A percentile compares a stretch with the other conserved stretches of the same genome.
These are phyloP conservation scores for Tragelaphus scriptus DNA, from an alignment of 2,113 vertebrate species.

Conservation along the genomic window DNA sequence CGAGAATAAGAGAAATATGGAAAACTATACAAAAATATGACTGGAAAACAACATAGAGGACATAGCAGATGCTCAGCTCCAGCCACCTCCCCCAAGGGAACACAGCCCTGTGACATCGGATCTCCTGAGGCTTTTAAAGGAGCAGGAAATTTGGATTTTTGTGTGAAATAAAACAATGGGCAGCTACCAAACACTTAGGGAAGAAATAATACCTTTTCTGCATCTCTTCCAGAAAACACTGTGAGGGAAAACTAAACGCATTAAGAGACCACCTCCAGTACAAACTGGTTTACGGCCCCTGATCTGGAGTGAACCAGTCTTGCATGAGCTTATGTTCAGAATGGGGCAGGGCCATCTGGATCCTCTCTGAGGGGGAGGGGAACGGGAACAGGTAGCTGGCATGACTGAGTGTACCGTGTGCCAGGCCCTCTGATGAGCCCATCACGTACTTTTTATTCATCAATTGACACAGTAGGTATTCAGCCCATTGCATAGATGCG, in stretches of 20 bases:
- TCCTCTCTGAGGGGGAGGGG: rapidly evolving
- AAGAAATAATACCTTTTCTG: neutral
- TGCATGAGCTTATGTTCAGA: neutral
- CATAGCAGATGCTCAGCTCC: neutral
- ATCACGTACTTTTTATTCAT: neutral
- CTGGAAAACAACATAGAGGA: too few species aligned
- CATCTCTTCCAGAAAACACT: neutral
- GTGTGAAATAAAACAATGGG: neutral
- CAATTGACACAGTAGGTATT: neutral
- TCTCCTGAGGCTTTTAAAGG: neutral
- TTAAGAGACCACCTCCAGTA: rapidly evolving
- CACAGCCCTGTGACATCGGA: neutral
- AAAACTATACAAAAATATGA: neutral
- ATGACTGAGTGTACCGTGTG: neutral
- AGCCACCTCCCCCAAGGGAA: neutral
- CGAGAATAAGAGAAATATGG: neutral
- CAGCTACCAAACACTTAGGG: neutral
- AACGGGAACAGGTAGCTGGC: neutral
- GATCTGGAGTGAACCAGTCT: rapidly evolving
- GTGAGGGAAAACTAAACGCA: neutral
- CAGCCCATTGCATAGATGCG: neutral
- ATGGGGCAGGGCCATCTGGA: neutral
- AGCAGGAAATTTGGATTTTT: neutral
- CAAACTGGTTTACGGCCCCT: rapidly evolving
- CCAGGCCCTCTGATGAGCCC: neutral